Evolutionary conservation across 2,113 vertebrate species (phyloP).

Genomic region (Dermatemys mawii): DNA sequence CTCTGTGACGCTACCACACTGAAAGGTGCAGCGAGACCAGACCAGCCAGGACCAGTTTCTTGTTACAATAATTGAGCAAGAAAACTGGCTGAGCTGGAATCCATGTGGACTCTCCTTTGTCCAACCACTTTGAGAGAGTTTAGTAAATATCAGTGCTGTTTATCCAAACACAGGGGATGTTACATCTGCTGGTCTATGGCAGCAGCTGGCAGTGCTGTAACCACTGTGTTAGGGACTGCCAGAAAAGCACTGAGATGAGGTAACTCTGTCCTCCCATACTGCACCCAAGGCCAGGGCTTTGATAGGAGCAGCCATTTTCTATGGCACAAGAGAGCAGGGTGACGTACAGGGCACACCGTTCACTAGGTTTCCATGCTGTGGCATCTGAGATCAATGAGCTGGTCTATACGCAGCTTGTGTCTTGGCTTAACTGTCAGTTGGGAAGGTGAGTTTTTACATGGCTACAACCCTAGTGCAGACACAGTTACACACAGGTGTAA

Average conservation of each 20-base stretch:
- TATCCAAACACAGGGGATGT: background rate
- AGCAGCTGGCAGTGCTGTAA: background rate
- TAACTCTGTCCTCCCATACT: background rate
- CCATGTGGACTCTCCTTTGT: fast-evolving
- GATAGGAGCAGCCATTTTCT: no score
- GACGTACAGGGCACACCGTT: background rate
- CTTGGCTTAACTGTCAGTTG: background rate
- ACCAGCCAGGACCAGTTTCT: background rate
- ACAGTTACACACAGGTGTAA: background rate
- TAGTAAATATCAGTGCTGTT: background rate
- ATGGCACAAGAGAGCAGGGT: background rate
- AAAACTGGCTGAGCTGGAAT: background rate
- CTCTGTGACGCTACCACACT: fast-evolving
- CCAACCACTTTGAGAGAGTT: background rate
- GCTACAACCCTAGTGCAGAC: background rate
- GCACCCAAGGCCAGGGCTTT: background rate
- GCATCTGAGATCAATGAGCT: background rate
- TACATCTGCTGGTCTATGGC: background rate
- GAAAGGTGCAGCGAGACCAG: fast-evolving
- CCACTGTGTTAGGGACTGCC: background rate
- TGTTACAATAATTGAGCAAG: background rate
- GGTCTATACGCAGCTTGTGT: no score
- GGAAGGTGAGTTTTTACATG: background rate
- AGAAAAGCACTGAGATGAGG: background rate
- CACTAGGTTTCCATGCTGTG: background rate